Base-by-base conservation (phyloP, 2,888 invertebrate species). In the Oxytorus armatus region DNA sequence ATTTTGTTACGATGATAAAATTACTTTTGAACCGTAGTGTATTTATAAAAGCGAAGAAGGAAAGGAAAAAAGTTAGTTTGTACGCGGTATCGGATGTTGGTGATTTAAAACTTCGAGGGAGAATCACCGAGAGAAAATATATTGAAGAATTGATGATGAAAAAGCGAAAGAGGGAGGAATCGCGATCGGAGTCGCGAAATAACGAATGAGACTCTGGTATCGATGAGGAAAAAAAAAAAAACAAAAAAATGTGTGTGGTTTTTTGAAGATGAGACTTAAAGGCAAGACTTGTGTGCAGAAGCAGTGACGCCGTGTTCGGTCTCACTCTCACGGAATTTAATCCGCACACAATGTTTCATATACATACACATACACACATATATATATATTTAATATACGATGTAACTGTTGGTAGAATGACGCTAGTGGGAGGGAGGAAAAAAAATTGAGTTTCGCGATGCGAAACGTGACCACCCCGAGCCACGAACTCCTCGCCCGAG, bases 381-480 rank as follows among this genome's bases (percentile, higher is more conserved):
- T 5, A 55, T 29, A 36, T 3, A 10, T 16, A 18, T 16, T 23
- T 36, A 14, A 33, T 21, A 11, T 39, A 11, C 16, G 51, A 47
- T 47, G 75, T 49, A 68, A 76, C 68, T 61, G 59, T 39, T 53
- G 68, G 75, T 68, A 61, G 25, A 65, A 73, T 23, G n/a, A 61
- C 23, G 25, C n/a, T 49, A 47, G 42, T 29, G 23, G 14, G 18
- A 18, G 59, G 36, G 42, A 39, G 23, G 11, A 11, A 63, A 74
- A 69, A 73, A 65, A 61, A 36, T n/a, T 49, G 59, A 59, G 66
- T 77, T 79, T 65, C 79, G 77, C 79, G 82, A 82, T 83, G 81
- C 81, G 77, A 82, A 82, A 82, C 82, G 82, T 82, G 83, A 84
- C 78, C 83, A 84, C 77, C 83, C 74, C 75, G 77, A 79, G 83